Evolutionary conservation across 2,113 vertebrate species (phyloP).

Genomic region (Sitta europaea): DNA sequence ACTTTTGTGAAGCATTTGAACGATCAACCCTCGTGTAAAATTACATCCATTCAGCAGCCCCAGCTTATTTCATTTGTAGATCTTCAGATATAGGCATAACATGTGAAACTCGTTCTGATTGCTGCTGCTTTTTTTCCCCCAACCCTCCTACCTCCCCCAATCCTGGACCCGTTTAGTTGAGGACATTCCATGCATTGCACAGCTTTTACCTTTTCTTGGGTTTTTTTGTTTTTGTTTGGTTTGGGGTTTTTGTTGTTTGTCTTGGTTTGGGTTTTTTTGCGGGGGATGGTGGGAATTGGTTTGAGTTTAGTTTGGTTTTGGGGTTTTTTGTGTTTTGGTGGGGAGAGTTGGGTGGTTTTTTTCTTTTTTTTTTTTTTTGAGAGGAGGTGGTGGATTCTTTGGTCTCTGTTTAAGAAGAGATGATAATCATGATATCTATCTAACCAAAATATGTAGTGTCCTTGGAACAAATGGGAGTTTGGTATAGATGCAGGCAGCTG

Average conservation of each 20-base stretch:
- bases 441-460: neutral
- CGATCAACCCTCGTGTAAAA: neutral
- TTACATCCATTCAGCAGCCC: neutral
- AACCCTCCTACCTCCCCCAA: neutral
- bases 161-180: neutral
- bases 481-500: neutral
- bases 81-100: neutral
- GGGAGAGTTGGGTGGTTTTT: neutral
- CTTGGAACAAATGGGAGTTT: neutral
- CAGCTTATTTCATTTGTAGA: neutral
- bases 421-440: neutral
- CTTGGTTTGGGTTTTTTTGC: neutral
- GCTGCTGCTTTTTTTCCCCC: neutral
- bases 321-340: too few species aligned
- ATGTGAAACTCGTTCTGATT: neutral
- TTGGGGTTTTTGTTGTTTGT: neutral
- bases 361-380: neutral
- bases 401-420: neutral
- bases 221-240: neutral
- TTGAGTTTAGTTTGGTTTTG: neutral
- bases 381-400: fast-evolving
- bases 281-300: fast-evolving
- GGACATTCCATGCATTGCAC: neutral
- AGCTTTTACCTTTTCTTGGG: neutral
- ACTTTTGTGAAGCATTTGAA: neutral